Percentiles rank a stretch among this genome's conserved stretches.
Conservation (phyloP, 2,888 invertebrate genomes). For the Erebia palarica region DNA sequence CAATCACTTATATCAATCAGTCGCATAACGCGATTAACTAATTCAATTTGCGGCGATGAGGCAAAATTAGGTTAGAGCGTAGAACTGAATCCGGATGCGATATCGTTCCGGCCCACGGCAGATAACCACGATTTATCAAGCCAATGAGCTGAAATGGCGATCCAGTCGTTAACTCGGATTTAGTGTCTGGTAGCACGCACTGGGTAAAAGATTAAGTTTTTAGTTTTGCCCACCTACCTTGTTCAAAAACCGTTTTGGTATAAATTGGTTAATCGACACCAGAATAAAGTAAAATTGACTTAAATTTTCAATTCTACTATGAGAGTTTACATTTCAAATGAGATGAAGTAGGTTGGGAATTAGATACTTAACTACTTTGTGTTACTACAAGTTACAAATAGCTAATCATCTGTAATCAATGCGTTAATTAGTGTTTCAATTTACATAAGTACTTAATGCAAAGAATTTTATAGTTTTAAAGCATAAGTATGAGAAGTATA, state of each 20-base stretch:
- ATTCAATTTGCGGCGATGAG: neutral
- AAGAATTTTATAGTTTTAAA: no score
- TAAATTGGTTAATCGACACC: no score
- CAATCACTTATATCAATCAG: neutral
- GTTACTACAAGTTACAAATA: no score
- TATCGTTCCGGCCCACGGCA: slow-evolving; percentile 19
- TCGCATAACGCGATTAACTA: neutral
- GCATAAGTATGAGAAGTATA: no score
- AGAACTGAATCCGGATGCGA: neutral
- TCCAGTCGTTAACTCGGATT: slow-evolving; percentile 28
- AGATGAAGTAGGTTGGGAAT: no score
- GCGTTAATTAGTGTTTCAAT: no score
- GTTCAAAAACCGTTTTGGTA: neutral
- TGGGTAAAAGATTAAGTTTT: neutral
- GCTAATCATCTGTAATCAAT: no score
- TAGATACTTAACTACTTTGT: no score
- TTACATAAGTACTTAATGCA: no score
- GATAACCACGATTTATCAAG: slow-evolving; percentile 27
- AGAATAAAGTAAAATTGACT: no score
- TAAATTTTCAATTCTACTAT: no score
- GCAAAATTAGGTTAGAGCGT: slow-evolving; percentile 9
- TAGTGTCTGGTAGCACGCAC: slow-evolving; percentile 28
- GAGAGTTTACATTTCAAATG: no score
- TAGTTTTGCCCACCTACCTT: slow-evolving; percentile 24
- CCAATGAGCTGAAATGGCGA: slow-evolving; percentile 32